Evolutionary conservation across 2,113 vertebrate genomes (phyloP).

Genomic region (Balaenoptera acutorostrata): DNA sequence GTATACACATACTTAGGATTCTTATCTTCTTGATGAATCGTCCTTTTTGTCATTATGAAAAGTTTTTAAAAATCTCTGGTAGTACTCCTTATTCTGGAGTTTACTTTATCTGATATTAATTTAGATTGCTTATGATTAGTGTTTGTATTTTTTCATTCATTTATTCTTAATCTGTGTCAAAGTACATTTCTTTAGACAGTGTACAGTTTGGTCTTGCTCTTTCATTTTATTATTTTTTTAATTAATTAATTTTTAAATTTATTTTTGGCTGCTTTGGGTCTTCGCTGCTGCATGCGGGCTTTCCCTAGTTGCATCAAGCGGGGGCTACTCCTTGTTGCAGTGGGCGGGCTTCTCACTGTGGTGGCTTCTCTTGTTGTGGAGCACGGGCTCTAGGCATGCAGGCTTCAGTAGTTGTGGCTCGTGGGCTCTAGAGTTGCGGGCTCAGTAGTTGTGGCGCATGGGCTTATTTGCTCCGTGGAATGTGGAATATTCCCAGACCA

Average conservation of each 20-base stretch:
- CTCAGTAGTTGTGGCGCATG: no score
- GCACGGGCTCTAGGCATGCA: no score
- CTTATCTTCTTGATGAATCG: neutral
- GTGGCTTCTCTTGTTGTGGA: no score
- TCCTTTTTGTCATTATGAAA: neutral
- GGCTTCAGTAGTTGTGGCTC: no score
- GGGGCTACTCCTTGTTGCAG: no score
- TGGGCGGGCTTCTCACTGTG: no score
- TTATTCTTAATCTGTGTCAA: neutral
- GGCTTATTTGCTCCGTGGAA: no score
- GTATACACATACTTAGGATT: neutral
- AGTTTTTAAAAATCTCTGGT: neutral
- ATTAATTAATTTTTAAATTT: neutral
- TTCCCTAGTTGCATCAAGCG: no score
- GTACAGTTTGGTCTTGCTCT: neutral
- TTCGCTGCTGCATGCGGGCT: no score
- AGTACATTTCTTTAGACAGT: neutral
- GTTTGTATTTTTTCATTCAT: neutral
- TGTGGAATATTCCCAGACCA: rapidly evolving
- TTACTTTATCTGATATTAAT: neutral
- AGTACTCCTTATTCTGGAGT: neutral
- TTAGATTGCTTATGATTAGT: neutral
- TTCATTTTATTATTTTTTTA: neutral
- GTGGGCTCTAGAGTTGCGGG: rapidly evolving
- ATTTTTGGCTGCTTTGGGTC: no score